Evolutionary conservation across 2,888 invertebrate species (phyloP), one percentile per base, ranked within the genome.

Genomic region (Idaea straminata): DNA sequence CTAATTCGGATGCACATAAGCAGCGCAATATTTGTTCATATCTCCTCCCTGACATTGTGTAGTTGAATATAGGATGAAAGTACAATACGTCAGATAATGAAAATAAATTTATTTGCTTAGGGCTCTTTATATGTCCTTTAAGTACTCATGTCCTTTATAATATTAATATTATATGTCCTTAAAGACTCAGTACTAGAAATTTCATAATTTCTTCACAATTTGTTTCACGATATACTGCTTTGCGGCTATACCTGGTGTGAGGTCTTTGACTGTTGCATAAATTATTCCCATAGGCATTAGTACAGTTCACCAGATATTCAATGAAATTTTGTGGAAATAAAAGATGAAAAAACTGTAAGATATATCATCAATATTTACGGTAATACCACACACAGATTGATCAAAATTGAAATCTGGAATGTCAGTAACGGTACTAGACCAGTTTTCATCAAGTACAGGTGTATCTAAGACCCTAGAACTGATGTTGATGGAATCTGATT

Each of bases 331-430:
- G 59, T 47, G 66, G 66, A 66, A 68, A 66, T 64, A 68, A 61
- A 58, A 62, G 59, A 63, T 68, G 36, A 66, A 68, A 66, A 60
- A 68, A 61, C 60, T 68, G 64, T 63, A 59, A 64, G 66, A 61
- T 61, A 61, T 35, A 35, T 61, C 35, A 34, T 16, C 61, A 35
- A 35, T n/a, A 35, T 67, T 67, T 67, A 67, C 65, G 62, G 62
- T 59, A 63, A 66, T 69, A 63, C 68, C 64, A 61, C 63, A 57
- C 59, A 61, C 58, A 60, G 66, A 64, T 63, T 62, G 63, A 69
- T 69, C 69, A 64, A 66, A 69, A 64, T 69, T 64, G 63, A 69
- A 69, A 57, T 66, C 66, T 63, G 69, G 66, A 62, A 69, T 64
- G 60, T 69, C 68, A 68, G 61, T 61, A 62, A 66, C 59, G 62